A percentile compares a stretch with the other conserved stretches of the same genome.
phyloP scores from a whole-genome alignment of 2,113 vertebrate species.

The Stigmatopora argus region DNA sequence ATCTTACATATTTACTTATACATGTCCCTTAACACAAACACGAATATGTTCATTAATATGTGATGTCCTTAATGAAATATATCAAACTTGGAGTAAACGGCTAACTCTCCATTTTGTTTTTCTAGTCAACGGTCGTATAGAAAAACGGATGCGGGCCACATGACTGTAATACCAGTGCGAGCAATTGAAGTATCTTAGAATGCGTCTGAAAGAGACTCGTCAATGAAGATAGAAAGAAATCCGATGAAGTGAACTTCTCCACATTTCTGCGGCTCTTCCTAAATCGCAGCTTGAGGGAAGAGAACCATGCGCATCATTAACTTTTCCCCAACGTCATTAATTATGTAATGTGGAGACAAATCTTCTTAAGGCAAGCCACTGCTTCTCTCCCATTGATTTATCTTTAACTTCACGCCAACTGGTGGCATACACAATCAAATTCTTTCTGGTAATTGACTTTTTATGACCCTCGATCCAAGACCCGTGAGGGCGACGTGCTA shows the following conservation, averaged over 20 bases:
- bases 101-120: background rate
- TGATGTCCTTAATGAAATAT: background rate
- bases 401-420: constrained; percentile 8
- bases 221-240: background rate
- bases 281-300: constrained; percentile 38
- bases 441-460: background rate
- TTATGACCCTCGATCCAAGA: background rate
- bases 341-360: constrained; percentile 36
- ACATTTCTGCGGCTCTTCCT: constrained; percentile 19
- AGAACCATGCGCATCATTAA: constrained; percentile 50
- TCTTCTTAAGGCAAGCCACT: constrained; percentile 28
- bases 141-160: background rate
- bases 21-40: too few relatives aligned
- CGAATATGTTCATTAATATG: background rate
- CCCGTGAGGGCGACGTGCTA: too few relatives aligned
- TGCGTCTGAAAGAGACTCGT: background rate
- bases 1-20: too few relatives aligned
- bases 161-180: background rate
- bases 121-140: background rate
- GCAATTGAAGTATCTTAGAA: background rate
- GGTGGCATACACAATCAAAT: background rate
- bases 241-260: constrained; percentile 7
- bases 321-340: constrained; percentile 43
- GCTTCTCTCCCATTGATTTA: constrained; percentile 28
- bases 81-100: background rate